Evolutionary conservation across 1,140 invertebrate genomes (phyloP).

Genomic region (Drosophila virilis): DNA sequence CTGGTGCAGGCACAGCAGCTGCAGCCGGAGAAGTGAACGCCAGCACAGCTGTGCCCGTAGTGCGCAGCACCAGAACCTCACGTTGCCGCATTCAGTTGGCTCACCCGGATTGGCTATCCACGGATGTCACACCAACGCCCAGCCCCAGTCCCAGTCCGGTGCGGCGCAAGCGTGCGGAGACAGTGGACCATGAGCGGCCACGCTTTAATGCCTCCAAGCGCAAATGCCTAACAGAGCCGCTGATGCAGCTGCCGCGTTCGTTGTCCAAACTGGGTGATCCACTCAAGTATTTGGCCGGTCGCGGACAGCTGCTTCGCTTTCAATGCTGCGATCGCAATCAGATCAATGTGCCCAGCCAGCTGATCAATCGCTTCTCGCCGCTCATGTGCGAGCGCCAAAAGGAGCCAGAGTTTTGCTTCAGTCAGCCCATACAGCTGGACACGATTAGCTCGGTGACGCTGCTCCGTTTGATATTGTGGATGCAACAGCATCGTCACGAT

Average conservation of each 20-base stretch:
- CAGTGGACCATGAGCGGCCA: background rate
- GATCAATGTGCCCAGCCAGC: slow-evolving; percentile 25
- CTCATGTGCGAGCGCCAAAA: slow-evolving; percentile 3
- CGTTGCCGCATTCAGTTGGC: slow-evolving; percentile 44
- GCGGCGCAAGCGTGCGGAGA: background rate
- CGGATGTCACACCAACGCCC: background rate
- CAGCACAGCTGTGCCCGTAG: background rate
- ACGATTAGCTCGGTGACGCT: slow-evolving; percentile 38
- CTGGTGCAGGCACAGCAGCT: background rate
- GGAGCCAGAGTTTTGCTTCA: slow-evolving; percentile 4
- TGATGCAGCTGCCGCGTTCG: background rate
- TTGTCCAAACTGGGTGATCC: background rate
- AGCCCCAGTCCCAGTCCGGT: background rate
- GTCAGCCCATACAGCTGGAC: slow-evolving; percentile 24
- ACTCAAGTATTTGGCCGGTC: background rate
- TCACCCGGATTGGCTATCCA: slow-evolving; percentile 8
- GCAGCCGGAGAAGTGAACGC: too few species aligned
- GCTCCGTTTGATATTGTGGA: slow-evolving; percentile 40
- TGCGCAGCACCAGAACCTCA: slow-evolving; percentile 34
- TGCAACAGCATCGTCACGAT: slow-evolving; percentile 33
- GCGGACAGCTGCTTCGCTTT: slow-evolving; percentile 13
- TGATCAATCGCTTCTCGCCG: slow-evolving; percentile 40
- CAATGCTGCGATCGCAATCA: slow-evolving; percentile 41
- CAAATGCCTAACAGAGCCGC: background rate
- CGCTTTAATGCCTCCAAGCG: background rate